Base-by-base conservation (phyloP, 30 jellyfish, hydroid and myxozoan species). In the Pseudorhiza aurosa region DNA sequence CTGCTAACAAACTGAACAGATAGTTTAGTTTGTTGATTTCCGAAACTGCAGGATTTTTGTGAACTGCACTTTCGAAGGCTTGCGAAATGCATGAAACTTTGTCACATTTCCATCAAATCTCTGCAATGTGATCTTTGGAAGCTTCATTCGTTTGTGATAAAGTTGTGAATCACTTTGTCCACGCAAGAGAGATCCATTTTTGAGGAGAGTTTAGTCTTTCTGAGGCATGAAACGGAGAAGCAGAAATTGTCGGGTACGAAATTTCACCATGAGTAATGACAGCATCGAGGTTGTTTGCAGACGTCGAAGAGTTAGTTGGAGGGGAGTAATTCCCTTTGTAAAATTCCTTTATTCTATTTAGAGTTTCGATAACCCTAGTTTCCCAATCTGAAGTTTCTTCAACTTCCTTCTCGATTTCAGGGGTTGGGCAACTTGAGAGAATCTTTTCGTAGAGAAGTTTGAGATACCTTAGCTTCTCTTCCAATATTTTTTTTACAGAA, bases 81-180 rank as follows among this genome's bases (percentile, higher is more conserved):
- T 46, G 60, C 60, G 19, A 46, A 46, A 46, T 3, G 60, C 60
- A 12, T 46, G 21, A 46, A 4, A 8, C 21, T 46, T 46, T 27
- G 19, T 46, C 27, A 46, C 60, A 46, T 46, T 46, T 4, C 0
- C 60, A 46, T 46, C 60, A 46, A 46, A 46, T 46, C 71, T 57
- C 27, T 17, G n/a, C n/a, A 25, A 57, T 2, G 18, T 29, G 9
- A 57, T 57, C 39, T 57, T 15, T 57, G 71, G 44, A 57, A 57
- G 71, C 39, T 57, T 57, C 71, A 57, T 57, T 57, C 71, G 40
- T 22, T 57, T n/a, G n/a, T n/a, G 71, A 6, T 57, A 9, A 57
- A 22, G 25, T 29, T 4, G 25, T 29, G 6, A 18, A 18, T 10
- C 65, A 51, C 25, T 57, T 18, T 57, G 39, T 57, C 33, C 71